A percentile compares a stretch with the other conserved stretches of the same genome.
Evolutionary conservation across 2,113 vertebrate genomes (phyloP).

Genomic region (Ammodytes dubius): DNA sequence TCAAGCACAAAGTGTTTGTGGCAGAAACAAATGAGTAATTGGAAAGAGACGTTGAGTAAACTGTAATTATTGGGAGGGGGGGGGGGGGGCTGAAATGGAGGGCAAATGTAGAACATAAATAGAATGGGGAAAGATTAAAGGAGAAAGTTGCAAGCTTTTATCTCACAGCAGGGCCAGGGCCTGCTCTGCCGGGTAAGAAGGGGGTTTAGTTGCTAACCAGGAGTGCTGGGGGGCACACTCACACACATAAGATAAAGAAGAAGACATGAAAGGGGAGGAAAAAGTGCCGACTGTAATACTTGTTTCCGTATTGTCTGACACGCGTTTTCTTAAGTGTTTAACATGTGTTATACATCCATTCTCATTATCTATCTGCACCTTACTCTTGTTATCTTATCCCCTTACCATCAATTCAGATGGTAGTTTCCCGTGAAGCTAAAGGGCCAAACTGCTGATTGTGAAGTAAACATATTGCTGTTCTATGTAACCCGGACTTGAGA

Average conservation of each 20-base stretch:
- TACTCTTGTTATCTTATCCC: not conserved
- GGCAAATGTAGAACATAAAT: conserved; percentile 36
- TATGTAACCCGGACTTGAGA: too few relatives aligned
- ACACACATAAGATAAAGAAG: conserved; percentile 30
- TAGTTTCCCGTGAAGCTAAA: too few relatives aligned
- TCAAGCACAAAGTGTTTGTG: conserved; percentile 1
- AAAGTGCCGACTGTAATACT: conserved; percentile 64
- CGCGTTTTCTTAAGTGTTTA: conserved; percentile 14
- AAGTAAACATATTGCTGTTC: too few relatives aligned
- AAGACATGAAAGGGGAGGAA: conserved; percentile 41
- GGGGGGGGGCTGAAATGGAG: conserved; percentile 26
- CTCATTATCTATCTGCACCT: not conserved
- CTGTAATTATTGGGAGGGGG: conserved; percentile 4
- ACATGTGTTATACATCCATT: not conserved
- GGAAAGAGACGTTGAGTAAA: conserved; percentile 29
- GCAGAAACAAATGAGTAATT: conserved; percentile 27
- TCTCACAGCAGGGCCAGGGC: conserved; percentile 46
- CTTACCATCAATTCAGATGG: not conserved
- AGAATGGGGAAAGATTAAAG: conserved; percentile 62
- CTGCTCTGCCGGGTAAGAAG: conserved; percentile 41
- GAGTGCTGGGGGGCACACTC: conserved; percentile 39
- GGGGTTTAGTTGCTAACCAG: conserved; percentile 32
- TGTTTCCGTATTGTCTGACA: conserved; percentile 52
- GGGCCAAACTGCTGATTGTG: too few relatives aligned
- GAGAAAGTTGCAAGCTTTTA: conserved; percentile 61